Evolutionary conservation across 2,888 invertebrate genomes (phyloP).

Genomic region (Eupithecia subumbrata): DNA sequence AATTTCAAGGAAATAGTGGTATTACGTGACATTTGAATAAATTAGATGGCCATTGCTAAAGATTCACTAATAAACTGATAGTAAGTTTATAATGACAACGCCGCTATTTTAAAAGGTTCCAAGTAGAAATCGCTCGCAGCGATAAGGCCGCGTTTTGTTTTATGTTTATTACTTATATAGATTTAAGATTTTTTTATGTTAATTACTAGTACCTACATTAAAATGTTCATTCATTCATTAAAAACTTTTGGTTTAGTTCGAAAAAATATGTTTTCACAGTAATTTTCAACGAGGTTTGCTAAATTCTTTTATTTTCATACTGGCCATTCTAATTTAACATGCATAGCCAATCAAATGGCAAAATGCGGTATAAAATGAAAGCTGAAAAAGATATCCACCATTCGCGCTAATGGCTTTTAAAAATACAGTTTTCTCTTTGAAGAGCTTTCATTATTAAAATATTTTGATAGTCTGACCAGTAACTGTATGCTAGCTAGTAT

Average conservation of each 20-base stretch:
- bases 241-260: neutral
- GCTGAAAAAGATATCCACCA: conserved; percentile 47
- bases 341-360: conserved; percentile 52
- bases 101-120: too few species aligned
- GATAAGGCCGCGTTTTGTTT: too few species aligned
- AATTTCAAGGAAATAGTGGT: neutral
- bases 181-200: too few species aligned
- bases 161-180: too few species aligned
- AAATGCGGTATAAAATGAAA: conserved; percentile 43
- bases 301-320: neutral
- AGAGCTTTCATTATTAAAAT: conserved; percentile 62
- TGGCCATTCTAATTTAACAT: conserved; percentile 35
- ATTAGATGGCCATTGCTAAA: neutral
- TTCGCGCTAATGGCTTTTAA: conserved; percentile 62
- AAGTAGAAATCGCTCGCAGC: too few species aligned
- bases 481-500: conserved; percentile 37
- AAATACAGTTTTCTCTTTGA: conserved; percentile 60
- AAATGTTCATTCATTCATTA: too few species aligned
- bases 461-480: conserved; percentile 59
- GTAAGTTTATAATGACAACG: too few species aligned
- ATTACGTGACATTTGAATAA: neutral
- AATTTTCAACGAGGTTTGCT: neutral
- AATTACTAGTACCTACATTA: too few species aligned
- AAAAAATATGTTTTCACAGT: neutral
- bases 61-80: neutral